These are phyloP conservation scores for Calameuta pallipes DNA, from an alignment of 2,888 invertebrate species.

Conservation along the genomic window DNA sequence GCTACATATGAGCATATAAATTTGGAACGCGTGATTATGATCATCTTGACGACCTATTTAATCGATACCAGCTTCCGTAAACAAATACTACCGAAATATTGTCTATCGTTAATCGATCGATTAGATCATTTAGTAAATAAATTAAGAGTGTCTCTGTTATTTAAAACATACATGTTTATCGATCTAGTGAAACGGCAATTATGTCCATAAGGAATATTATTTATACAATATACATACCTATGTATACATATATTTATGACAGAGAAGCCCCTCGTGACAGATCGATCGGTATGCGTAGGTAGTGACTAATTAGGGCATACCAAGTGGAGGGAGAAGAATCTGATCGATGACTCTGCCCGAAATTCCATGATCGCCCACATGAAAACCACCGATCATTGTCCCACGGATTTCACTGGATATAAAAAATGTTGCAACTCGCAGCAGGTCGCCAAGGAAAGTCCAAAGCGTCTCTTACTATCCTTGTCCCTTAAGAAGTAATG, in stretches of 20 bases:
- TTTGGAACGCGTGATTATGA: neutral
- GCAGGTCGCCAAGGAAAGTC: neutral
- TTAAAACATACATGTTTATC: neutral
- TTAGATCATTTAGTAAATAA: neutral
- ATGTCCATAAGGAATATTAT: neutral
- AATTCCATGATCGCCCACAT: neutral
- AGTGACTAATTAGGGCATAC: conserved; percentile 2
- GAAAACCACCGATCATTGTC: neutral
- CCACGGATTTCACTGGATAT: neutral
- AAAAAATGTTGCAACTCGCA: neutral
- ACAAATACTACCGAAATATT: neutral
- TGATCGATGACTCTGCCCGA: neutral
- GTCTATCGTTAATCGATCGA: neutral
- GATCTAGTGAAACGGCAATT: neutral
- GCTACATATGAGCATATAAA: neutral
- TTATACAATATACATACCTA: neutral
- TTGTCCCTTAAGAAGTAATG: neutral
- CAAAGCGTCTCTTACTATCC: neutral
- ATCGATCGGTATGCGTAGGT: conserved; percentile 2
- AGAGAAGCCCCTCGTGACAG: neutral
- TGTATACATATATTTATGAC: neutral
- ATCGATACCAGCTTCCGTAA: neutral
- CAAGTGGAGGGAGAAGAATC: neutral
- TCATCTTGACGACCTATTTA: neutral
- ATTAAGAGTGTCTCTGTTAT: neutral